Evolutionary conservation across 2,113 vertebrate species (phyloP).

Genomic region (Nycticebus coucang): DNA sequence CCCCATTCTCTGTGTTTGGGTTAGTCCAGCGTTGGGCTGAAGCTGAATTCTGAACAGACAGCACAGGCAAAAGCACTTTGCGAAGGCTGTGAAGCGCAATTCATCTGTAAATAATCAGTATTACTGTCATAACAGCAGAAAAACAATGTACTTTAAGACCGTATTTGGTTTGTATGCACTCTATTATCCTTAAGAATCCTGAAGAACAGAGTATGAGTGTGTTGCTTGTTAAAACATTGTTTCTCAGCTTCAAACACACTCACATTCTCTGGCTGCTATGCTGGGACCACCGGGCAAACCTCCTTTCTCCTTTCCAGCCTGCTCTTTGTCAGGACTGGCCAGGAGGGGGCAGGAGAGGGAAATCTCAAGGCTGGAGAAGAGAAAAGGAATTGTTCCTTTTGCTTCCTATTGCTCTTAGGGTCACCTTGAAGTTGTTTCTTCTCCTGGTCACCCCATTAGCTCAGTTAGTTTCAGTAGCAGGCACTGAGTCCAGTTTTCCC

Average conservation of each 20-base stretch:
- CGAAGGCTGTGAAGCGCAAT: neutral
- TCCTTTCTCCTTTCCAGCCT: neutral
- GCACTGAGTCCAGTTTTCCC: neutral
- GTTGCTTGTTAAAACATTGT: neutral
- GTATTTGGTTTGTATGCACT: neutral
- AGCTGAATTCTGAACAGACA: slow-evolving; percentile 31
- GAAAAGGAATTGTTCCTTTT: neutral
- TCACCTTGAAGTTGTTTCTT: neutral
- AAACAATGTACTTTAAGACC: neutral
- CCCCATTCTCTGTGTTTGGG: neutral
- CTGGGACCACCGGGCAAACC: neutral
- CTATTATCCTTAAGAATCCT: neutral
- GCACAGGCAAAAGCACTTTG: neutral
- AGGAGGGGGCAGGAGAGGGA: neutral
- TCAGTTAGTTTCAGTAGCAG: neutral
- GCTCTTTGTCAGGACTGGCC: neutral
- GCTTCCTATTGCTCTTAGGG: neutral
- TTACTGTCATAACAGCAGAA: neutral
- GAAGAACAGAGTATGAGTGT: neutral
- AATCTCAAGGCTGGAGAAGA: neutral
- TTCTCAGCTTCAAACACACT: neutral
- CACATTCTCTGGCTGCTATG: too few relatives aligned
- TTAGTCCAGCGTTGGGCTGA: neutral
- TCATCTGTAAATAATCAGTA: neutral
- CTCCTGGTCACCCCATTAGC: neutral